Conservation (phyloP, 2,113 vertebrate species). For the Catagonus wagneri region DNA sequence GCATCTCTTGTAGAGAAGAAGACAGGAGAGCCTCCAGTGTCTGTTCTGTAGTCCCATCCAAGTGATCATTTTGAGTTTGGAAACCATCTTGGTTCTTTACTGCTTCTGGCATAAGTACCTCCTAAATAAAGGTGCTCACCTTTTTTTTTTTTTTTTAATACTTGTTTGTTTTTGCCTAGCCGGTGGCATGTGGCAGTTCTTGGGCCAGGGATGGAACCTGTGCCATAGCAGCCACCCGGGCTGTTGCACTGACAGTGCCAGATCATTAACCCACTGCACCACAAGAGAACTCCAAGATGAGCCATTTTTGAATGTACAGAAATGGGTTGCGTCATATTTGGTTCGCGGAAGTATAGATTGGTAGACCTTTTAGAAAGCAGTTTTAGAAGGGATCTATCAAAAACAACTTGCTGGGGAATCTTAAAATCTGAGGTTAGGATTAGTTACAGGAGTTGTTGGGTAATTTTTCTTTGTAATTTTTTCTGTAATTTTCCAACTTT, state of each 20-base stretch:
- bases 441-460: neutral
- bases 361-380: neutral
- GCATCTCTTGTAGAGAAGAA: neutral
- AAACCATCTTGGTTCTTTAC: neutral
- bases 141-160: no score
- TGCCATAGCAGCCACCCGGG: no score
- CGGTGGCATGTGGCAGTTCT: no score
- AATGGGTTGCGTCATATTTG: neutral
- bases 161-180: no score
- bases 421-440: conserved; percentile 21
- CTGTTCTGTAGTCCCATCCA: neutral
- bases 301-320: neutral
- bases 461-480: neutral
- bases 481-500: conserved; percentile 30
- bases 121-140: neutral
- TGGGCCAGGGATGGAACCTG: no score
- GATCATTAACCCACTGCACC: no score
- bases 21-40: neutral
- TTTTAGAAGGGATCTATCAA: neutral
- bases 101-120: neutral
- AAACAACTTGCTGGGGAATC: neutral
- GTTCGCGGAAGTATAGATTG: neutral
- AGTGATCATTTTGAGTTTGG: neutral
- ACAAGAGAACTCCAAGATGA: neutral
- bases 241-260: no score